Evolutionary conservation across 2,113 vertebrate species (phyloP).

Genomic region (Hippocampus abdominalis): DNA sequence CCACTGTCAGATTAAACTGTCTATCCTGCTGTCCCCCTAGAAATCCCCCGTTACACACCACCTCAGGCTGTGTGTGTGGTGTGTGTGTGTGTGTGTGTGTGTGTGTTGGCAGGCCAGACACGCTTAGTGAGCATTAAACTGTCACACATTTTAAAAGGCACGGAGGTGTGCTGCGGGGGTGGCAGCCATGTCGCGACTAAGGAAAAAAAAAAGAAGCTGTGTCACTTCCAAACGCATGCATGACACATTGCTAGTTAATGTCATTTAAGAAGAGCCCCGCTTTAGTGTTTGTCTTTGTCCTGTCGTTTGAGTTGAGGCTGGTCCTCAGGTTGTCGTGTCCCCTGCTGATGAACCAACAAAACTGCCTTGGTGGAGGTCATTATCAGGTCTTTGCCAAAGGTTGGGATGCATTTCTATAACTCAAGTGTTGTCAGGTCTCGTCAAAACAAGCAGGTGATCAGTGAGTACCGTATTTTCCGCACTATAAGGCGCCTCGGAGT

Average conservation of each 20-base stretch:
- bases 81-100: not conserved
- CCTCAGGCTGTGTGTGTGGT: slow-evolving; percentile 39
- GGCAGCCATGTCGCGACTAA: not conserved
- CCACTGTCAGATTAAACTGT: slow-evolving; percentile 63
- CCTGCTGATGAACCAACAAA: too few species aligned
- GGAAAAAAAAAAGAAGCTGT: not conserved
- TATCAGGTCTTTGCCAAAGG: too few species aligned
- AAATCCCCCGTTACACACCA: slow-evolving; percentile 58
- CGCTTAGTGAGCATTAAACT: slow-evolving; percentile 63
- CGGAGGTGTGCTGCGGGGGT: not conserved
- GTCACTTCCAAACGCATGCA: not conserved
- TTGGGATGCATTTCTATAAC: not conserved
- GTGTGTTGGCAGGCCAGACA: slow-evolving; percentile 42
- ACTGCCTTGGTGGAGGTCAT: too few species aligned
- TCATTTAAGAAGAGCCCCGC: not conserved
- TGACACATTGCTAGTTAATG: not conserved
- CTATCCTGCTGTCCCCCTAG: slow-evolving; percentile 54
- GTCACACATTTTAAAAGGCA: slow-evolving; percentile 51
- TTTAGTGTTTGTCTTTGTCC: too few species aligned
- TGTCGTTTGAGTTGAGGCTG: too few species aligned
- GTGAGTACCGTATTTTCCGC: not conserved
- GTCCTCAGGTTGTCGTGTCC: too few species aligned
- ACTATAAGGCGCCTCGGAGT: too few species aligned
- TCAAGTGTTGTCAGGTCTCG: not conserved
- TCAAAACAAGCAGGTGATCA: not conserved